phyloP scores from a whole-genome alignment of 1,140 invertebrate species.

The Drosophila leontia region DNA sequence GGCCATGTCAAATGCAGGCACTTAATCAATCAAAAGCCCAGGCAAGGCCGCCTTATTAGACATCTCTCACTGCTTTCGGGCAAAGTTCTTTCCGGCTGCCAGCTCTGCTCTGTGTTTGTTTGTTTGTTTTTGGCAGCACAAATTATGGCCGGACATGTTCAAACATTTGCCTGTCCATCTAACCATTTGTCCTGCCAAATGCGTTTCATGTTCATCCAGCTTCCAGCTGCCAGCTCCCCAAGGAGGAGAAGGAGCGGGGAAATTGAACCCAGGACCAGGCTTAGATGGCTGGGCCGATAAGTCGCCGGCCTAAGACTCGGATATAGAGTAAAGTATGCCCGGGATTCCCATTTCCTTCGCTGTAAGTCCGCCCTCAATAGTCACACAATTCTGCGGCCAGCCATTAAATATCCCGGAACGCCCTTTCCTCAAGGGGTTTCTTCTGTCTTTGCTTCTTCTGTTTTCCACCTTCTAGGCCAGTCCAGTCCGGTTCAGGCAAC shows the following conservation, averaged over 20 bases:
- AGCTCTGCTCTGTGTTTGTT: constrained; percentile 32
- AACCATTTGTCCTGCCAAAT: constrained; percentile 38
- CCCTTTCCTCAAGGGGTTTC: constrained; percentile 11
- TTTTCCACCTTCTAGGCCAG: constrained; percentile 1
- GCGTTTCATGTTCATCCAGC: constrained; percentile 18
- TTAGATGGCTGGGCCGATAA: constrained; percentile 28
- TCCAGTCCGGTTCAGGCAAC: constrained; percentile 15
- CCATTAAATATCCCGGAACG: constrained; percentile 23
- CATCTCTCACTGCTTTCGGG: constrained; percentile 37
- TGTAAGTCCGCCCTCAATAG: constrained; percentile 11
- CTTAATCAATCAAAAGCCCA: constrained; percentile 76
- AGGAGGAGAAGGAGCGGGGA: constrained; percentile 4
- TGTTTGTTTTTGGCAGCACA: constrained; percentile 76
- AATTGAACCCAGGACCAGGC: constrained; percentile 5
- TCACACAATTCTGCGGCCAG: constrained; percentile 27
- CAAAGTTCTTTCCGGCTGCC: constrained; percentile 57
- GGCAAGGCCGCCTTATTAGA: constrained; percentile 42
- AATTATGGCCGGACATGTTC: constrained; percentile 68
- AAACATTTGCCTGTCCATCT: constrained; percentile 60
- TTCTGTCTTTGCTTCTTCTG: constrained; percentile 1
- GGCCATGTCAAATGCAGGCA: constrained; percentile 73
- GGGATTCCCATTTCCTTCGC: constrained; percentile 23
- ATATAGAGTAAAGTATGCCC: constrained; percentile 16
- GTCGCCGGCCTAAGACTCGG: constrained; percentile 26
- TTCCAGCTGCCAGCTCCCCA: constrained; percentile 17